Percentiles rank a stretch among this genome's conserved stretches.
These are phyloP conservation scores for Pluvianellus socialis DNA, from an alignment of 2,113 vertebrate species.

Conservation along the genomic window DNA sequence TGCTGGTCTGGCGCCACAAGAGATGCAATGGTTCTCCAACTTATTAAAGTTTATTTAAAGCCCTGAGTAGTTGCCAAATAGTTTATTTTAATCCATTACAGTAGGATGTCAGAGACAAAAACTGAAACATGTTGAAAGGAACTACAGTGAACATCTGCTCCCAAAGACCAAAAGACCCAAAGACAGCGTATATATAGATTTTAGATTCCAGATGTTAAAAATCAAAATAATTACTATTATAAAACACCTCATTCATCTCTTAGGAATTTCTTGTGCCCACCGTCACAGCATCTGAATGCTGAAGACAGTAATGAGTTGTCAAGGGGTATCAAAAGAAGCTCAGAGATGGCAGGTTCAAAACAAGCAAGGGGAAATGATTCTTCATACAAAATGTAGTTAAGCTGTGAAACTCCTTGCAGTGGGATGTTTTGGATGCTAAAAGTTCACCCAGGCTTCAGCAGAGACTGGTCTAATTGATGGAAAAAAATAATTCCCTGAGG, in stretches of 20 bases:
- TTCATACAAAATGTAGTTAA: neutral
- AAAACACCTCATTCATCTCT: conserved; percentile 21
- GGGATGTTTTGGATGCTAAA: neutral
- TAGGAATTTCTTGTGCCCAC: neutral
- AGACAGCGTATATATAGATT: neutral
- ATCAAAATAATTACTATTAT: neutral
- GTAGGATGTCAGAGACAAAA: conserved; percentile 20
- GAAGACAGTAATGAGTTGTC: neutral
- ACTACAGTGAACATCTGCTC: conserved; percentile 35
- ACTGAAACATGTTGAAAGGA: neutral
- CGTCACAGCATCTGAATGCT: neutral
- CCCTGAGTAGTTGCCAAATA: conserved; percentile 42
- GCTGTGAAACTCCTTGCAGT: neutral
- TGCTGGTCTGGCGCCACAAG: conserved; percentile 3
- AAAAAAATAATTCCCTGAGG: neutral
- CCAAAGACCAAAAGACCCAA: neutral
- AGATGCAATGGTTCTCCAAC: conserved; percentile 1
- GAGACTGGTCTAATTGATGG: neutral
- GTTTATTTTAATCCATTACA: conserved; percentile 40
- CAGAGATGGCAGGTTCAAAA: neutral
- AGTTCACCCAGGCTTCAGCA: neutral
- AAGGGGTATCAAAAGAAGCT: neutral
- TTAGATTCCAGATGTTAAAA: conserved; percentile 37
- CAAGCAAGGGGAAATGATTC: neutral
- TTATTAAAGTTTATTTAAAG: conserved; percentile 51